These are phyloP conservation scores for Ptychodera flava DNA, from an alignment of 35 echinoderm and acorn worm genomes.

Conservation along the genomic window DNA sequence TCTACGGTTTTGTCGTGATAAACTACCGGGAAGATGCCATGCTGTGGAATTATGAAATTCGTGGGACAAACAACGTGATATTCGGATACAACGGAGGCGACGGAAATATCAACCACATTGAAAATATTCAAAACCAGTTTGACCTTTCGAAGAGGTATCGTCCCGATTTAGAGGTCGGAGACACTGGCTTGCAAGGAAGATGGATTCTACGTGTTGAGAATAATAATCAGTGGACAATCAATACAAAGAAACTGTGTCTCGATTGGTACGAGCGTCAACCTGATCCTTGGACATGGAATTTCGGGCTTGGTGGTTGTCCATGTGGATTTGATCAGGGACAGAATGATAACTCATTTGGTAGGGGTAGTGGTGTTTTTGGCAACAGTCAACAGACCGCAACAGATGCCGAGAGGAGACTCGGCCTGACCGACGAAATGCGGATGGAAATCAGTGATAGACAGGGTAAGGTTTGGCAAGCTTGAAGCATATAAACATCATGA, in stretches of 20 bases:
- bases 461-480: no score
- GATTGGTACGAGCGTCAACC: constrained; percentile 81
- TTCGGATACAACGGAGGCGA: neutral
- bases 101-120: neutral
- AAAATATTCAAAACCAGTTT: neutral
- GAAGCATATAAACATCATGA: no score
- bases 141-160: neutral
- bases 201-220: constrained; percentile 80
- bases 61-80: neutral
- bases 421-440: neutral
- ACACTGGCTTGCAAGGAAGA: constrained; percentile 60
- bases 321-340: constrained; percentile 70
- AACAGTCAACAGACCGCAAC: neutral
- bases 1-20: constrained; percentile 5
- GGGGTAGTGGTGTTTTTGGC: neutral
- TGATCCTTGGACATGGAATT: constrained; percentile 49
- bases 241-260: constrained; percentile 56
- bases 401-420: neutral
- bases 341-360: constrained; percentile 38
- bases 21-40: constrained; percentile 2
- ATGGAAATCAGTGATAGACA: neutral
- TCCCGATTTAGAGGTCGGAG: constrained; percentile 26
- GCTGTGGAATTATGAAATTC: constrained; percentile 2
- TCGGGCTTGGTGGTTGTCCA: constrained; percentile 59
- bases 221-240: constrained; percentile 49